Evolutionary conservation across 2,113 vertebrate species (phyloP), one percentile per base, ranked within the genome.

Genomic region (Petrocephalus microphthalmus): DNA sequence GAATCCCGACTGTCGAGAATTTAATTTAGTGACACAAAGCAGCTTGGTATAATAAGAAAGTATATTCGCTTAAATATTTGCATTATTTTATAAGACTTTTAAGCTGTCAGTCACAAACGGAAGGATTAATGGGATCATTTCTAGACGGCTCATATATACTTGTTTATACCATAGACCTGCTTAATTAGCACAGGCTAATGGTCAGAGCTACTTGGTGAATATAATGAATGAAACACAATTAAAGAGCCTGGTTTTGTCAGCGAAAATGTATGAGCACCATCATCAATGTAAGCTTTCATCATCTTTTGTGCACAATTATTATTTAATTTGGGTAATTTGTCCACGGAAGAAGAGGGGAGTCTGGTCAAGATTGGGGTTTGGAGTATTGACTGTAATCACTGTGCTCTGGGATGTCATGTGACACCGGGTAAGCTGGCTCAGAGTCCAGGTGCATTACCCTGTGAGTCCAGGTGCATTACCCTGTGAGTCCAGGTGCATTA

Each of bases 121-220:
- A 56, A 51, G 15, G 67, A 87, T 74, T 22, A 78, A 85, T 25
- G 64, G 13, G 47, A 87, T 74, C 20, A 53, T 42, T 88, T 51
- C 52, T 53, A 22, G 81, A 7, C 11, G 15, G 51, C 71, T 52
- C 25, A 6, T 81, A 25, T 51, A 54, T 78, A 74, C 37, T 37
- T 56, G 33, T 78, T 81, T 37, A 52, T 42, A 51, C 53, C 22
- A 49, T 19, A 52, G 17, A 25, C n/a, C 84, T 54, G 84, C 52
- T 85, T 85, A 54, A 85, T 85, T 56, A 33, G 52, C 25, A 33
- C 29, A 25, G 84, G 54, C 64, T 71, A 57, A 47, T 87, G 86
- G 60, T 49, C 42, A 87, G 60, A 42, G 42, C 13, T 71, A 71
- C 71, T 67, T 71, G 45, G 86, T 22, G 42, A 29, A 47, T 45